A percentile compares a stretch with the other conserved stretches of the same genome.
Conservation (phyloP, 2,113 vertebrate genomes). For the Nestor notabilis region DNA sequence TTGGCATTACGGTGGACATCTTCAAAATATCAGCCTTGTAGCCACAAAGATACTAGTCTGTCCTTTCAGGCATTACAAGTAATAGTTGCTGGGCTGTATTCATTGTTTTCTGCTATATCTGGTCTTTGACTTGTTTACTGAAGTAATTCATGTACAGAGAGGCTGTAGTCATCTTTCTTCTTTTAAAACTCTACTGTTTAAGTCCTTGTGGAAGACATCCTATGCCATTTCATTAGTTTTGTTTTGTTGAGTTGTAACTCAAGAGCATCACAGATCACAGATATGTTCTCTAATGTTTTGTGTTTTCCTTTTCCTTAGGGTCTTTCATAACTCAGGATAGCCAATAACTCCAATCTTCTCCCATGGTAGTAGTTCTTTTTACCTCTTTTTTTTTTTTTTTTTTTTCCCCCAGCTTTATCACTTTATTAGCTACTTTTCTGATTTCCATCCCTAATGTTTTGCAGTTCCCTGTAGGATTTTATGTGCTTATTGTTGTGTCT, state of each 20-base stretch:
- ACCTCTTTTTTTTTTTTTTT: not conserved
- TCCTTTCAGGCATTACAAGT: not conserved
- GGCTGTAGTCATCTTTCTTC: not conserved
- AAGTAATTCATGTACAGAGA: not conserved
- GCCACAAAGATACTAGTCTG: not conserved
- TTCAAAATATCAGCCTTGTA: not conserved
- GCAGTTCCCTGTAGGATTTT: not conserved
- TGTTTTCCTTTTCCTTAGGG: not conserved
- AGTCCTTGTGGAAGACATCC: not conserved
- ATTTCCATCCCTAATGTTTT: not conserved
- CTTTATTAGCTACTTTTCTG: slow-evolving; percentile 10
- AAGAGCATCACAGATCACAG: not conserved
- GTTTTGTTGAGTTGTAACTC: not conserved
- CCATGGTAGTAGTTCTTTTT: not conserved
- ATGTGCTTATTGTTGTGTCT: not conserved
- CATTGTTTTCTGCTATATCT: not conserved
- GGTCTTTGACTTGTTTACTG: not conserved
- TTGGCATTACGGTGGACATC: not conserved
- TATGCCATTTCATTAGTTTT: not conserved
- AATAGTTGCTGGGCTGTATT: not conserved
- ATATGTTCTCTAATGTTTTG: not conserved
- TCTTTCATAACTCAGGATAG: not conserved
- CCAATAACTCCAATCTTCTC: not conserved
- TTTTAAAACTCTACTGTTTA: not conserved
- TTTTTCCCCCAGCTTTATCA: not conserved